These are phyloP conservation scores for Sesamia nonagrioides DNA, from an alignment of 1,140 invertebrate genomes.

Conservation along the genomic window DNA sequence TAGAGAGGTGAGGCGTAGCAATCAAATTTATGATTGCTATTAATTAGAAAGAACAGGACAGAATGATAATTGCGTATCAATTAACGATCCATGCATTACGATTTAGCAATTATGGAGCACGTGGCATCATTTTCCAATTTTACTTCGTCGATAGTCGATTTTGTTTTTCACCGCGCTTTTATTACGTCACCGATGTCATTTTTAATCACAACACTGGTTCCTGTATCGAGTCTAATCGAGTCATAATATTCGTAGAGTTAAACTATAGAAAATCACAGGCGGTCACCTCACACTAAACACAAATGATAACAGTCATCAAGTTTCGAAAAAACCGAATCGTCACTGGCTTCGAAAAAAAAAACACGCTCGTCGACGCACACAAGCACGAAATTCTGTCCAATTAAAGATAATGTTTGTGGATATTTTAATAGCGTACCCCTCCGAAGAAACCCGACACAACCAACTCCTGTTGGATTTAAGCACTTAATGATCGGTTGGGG, in stretches of 20 bases:
- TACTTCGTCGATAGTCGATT: slow-evolving; percentile 48
- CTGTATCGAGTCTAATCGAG: slow-evolving; percentile 50
- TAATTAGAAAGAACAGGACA: slow-evolving; percentile 72
- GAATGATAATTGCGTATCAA: slow-evolving; percentile 72
- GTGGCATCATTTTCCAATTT: slow-evolving; percentile 76
- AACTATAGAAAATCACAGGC: slow-evolving; percentile 63
- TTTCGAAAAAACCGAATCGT: slow-evolving; percentile 80
- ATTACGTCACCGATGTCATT: slow-evolving; percentile 83
- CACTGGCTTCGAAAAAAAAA: slow-evolving; percentile 71
- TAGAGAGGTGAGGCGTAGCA: slow-evolving; percentile 51
- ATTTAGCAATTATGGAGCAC: slow-evolving; percentile 74
- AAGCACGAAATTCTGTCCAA: slow-evolving; percentile 85
- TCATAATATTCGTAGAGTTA: slow-evolving; percentile 59
- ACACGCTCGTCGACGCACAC: slow-evolving; percentile 75
- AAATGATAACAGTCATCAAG: slow-evolving; percentile 82
- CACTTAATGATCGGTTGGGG: slow-evolving; percentile 87
- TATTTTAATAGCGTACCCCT: slow-evolving; percentile 87
- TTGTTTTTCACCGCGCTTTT: slow-evolving; percentile 52
- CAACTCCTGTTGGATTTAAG: slow-evolving; percentile 86
- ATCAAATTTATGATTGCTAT: slow-evolving; percentile 61
- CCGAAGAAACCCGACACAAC: slow-evolving; percentile 86
- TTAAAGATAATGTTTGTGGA: slow-evolving; percentile 87
- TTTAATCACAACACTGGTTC: slow-evolving; percentile 57
- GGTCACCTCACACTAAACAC: slow-evolving; percentile 74
- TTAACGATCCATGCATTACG: slow-evolving; percentile 72